These are phyloP conservation scores for Campoplex capitator DNA, from an alignment of 2,888 invertebrate genomes.

Conservation along the genomic window DNA sequence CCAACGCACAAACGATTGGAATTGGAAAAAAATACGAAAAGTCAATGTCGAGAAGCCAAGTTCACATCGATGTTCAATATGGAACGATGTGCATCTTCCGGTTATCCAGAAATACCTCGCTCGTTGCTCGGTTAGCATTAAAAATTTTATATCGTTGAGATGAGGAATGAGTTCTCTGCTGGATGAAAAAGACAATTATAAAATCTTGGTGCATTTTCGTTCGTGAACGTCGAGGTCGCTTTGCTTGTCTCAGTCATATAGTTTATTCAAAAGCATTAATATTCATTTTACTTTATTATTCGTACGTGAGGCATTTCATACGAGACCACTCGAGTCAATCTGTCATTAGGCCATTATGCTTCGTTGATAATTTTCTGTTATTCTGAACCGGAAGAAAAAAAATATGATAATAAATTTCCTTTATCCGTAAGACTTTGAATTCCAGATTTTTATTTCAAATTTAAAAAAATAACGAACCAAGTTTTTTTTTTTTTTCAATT, in stretches of 20 bases:
- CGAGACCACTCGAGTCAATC: not conserved
- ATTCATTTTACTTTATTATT: not conserved
- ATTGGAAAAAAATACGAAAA: too few species aligned
- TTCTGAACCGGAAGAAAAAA: not conserved
- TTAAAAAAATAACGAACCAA: too few species aligned
- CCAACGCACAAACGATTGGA: too few species aligned
- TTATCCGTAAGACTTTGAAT: too few species aligned
- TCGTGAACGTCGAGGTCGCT: not conserved
- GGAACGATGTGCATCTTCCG: not conserved
- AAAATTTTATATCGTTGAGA: not conserved
- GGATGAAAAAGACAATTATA: not conserved
- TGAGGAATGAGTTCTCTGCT: not conserved
- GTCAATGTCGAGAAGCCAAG: too few species aligned
- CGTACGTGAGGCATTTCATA: not conserved
- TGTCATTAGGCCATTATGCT: not conserved
- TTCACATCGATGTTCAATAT: not conserved
- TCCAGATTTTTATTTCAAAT: too few species aligned
- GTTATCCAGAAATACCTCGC: not conserved
- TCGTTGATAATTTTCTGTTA: not conserved
- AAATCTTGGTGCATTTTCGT: conserved; percentile 10
- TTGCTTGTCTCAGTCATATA: not conserved
- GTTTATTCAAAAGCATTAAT: not conserved
- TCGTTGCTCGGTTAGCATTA: not conserved
- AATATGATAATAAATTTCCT: not conserved
- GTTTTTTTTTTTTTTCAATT: too few species aligned